A percentile compares a stretch with the other conserved stretches of the same genome.
phyloP scores from a whole-genome alignment of 1,140 invertebrate genomes.

The Ceratoteleas bidentatus region DNA sequence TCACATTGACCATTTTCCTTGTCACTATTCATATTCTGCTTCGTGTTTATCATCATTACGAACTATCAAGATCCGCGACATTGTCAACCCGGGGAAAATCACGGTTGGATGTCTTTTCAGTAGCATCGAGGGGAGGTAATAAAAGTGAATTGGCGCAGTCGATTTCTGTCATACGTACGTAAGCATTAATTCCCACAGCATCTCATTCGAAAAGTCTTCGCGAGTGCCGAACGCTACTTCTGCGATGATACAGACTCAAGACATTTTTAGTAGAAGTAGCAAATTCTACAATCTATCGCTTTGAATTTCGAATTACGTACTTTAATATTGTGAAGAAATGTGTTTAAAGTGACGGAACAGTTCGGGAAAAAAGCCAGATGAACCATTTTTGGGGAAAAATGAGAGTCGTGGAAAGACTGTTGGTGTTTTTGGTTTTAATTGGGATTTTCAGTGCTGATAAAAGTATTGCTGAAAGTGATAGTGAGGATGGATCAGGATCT shows the following conservation, averaged over 20 bases:
- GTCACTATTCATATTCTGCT: neutral
- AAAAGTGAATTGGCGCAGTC: slow-evolving; percentile 75
- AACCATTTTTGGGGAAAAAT: slow-evolving; percentile 4
- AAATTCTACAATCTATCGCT: no score
- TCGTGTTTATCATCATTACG: slow-evolving; percentile 11
- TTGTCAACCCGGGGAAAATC: slow-evolving; percentile 56
- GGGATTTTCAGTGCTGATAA: neutral
- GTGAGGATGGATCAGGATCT: slow-evolving; percentile 29
- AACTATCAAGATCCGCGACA: slow-evolving; percentile 15
- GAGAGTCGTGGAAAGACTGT: neutral
- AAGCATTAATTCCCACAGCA: slow-evolving; percentile 68
- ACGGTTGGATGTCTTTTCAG: slow-evolving; percentile 52
- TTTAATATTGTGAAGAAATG: no score
- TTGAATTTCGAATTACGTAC: neutral
- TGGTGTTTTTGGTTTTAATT: slow-evolving; percentile 4
- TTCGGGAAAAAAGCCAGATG: no score
- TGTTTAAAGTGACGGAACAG: neutral
- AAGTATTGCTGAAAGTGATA: slow-evolving; percentile 29
- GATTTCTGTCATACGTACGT: slow-evolving; percentile 75
- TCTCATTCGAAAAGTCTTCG: slow-evolving; percentile 29
- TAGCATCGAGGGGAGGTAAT: slow-evolving; percentile 73
- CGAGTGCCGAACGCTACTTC: no score
- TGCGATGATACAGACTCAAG: no score
- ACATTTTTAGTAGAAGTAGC: no score
- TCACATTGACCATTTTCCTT: no score